Evolutionary conservation across 2,797 vertebrate species (phyloP).

Genomic region (Poliocrania exsul): DNA sequence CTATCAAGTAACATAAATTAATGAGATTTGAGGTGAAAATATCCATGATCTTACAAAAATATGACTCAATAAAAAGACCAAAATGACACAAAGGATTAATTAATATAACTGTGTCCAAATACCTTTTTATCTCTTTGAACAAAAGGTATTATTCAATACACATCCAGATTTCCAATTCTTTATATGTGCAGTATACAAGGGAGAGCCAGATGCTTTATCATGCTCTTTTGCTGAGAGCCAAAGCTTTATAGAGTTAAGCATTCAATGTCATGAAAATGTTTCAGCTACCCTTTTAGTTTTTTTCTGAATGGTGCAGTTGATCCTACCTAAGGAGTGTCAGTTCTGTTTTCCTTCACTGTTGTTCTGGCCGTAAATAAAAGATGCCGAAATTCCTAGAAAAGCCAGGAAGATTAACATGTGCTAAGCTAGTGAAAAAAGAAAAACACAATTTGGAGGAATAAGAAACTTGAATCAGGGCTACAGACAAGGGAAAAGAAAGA

Average conservation of each 20-base stretch:
- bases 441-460: background rate
- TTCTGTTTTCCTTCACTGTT: background rate
- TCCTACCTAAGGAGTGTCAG: background rate
- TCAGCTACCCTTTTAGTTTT: background rate
- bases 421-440: background rate
- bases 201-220: background rate
- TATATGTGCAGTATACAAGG: background rate
- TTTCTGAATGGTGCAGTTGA: background rate
- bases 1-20: background rate
- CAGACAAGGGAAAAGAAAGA: background rate
- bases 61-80: background rate
- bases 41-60: background rate
- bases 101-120: background rate
- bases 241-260: background rate
- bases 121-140: background rate
- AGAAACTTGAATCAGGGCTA: background rate
- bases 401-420: background rate
- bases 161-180: background rate
- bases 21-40: background rate
- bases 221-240: background rate
- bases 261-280: background rate
- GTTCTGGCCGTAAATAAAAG: background rate
- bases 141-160: background rate
- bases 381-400: background rate
- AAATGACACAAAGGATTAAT: background rate